A percentile compares a stretch with the other conserved stretches of the same genome.
These are phyloP conservation scores for Eucidaris tribuloides DNA, from an alignment of 35 echinoderm and acorn worm species.

Conservation along the genomic window DNA sequence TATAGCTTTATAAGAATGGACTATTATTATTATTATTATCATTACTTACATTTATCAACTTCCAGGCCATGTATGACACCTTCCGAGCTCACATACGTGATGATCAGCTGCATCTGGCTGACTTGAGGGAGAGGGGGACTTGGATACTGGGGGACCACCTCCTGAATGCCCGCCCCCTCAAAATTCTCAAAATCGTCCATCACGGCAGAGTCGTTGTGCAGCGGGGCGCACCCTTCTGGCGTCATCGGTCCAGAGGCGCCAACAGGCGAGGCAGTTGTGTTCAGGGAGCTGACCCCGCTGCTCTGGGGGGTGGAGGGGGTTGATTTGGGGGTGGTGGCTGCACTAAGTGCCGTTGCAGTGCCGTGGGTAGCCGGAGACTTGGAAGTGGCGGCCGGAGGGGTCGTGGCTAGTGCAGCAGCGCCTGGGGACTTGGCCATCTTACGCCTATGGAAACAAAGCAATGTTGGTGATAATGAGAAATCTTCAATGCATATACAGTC, in stretches of 20 bases:
- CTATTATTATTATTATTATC: too few species aligned
- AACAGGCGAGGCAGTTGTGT: background rate
- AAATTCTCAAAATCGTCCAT: background rate
- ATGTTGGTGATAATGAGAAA: too few species aligned
- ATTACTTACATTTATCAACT: constrained; percentile 55
- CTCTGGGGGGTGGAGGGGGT: constrained; percentile 1
- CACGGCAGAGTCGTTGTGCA: background rate
- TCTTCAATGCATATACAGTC: too few species aligned
- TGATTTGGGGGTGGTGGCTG: background rate
- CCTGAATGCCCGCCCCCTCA: background rate
- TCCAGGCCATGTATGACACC: constrained; percentile 64
- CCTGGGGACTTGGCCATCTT: background rate
- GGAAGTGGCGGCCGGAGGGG: background rate
- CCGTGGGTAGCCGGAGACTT: background rate
- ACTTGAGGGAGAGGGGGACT: constrained; percentile 23
- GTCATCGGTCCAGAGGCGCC: background rate
- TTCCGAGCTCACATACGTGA: constrained; percentile 60
- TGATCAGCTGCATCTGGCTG: constrained; percentile 27
- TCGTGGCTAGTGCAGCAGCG: background rate
- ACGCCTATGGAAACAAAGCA: background rate
- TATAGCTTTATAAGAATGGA: too few species aligned
- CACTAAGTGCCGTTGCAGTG: background rate
- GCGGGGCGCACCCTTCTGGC: background rate
- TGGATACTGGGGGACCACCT: constrained; percentile 17
- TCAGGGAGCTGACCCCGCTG: constrained; percentile 9